Base-by-base conservation (phyloP, 2,888 invertebrate species). In the Sylvicola cinctus region DNA sequence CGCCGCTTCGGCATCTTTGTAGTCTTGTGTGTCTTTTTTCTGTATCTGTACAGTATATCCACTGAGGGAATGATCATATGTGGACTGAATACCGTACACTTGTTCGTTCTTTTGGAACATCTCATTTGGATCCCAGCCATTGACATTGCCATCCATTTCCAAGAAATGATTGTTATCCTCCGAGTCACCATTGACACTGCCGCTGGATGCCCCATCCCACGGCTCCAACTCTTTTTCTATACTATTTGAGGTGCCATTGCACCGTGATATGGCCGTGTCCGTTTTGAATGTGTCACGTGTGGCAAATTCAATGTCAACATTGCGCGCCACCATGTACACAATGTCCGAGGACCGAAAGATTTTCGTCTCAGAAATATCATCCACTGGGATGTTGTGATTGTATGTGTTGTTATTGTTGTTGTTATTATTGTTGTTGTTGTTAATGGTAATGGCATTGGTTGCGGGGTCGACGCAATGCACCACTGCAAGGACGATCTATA, bases 51-150 rank as follows among this genome's bases (percentile, higher is more conserved):
- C 71, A 41, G 95, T 95, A 52, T 96, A 96, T 27, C 87, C 85
- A n/a, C 76, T 68, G 44, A 96, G 60, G 40, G 80, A 77, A 48
- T 88, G 83, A 52, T 90, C 88, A 55, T 84, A 96, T 3, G 87
- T 87, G 44, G 90, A 83, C 48, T 77, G 77, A 8, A 95, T 87
- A 35, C 93, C 90, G 58, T 91, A 93, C 43, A 80, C 70, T 51
- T 74, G 70, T 54, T 87, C 85, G 61, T 95, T 95, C 54, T 78
- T 84, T 42, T 77, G 69, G 61, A 96, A 96, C 95, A 96, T 96
- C 45, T 95, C 93, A 55, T 80, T 75, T 3, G 81, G 79, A 63
- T 91, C 87, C 95, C 96, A 96, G 38, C 95, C 95, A 63, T 90
- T 90, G 58, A 76, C 70, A 43, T 72, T 70, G 44, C 72, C 66